Percentiles rank a stretch among this genome's conserved stretches.
phyloP scores from a whole-genome alignment of 2,797 vertebrate genomes.

The Taenioides sp. region DNA sequence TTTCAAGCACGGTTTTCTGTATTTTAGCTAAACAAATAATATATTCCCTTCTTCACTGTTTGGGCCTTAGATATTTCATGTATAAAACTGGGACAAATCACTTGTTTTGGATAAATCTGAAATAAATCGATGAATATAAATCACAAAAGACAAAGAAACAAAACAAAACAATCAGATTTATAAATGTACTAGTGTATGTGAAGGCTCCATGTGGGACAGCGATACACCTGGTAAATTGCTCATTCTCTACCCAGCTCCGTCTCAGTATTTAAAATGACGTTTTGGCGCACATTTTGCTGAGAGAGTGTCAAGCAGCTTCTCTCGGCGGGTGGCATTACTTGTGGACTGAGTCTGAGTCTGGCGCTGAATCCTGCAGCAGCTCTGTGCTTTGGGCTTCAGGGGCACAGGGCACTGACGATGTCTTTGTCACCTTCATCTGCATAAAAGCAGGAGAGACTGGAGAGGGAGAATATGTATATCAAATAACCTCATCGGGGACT shows the following conservation, averaged over 20 bases:
- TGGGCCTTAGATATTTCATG: too few species aligned
- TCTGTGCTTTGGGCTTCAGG: constrained; percentile 30
- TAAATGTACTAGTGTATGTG: background rate
- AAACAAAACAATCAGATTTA: background rate
- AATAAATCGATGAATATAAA: too few species aligned
- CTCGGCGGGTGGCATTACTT: constrained; percentile 59
- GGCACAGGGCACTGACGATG: constrained; percentile 44
- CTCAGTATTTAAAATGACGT: constrained; percentile 47
- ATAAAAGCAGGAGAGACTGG: constrained; percentile 27
- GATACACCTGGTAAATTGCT: background rate
- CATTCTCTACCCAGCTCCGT: constrained; percentile 24
- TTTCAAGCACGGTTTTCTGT: too few species aligned
- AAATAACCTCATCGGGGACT: constrained; percentile 5
- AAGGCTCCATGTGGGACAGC: background rate
- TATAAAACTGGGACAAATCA: too few species aligned
- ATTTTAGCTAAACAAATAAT: too few species aligned
- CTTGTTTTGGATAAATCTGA: too few species aligned
- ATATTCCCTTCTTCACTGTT: too few species aligned
- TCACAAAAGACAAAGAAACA: too few species aligned
- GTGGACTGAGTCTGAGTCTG: constrained; percentile 51
- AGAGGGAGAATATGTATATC: constrained; percentile 8
- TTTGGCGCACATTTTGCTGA: constrained; percentile 17
- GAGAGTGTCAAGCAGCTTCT: constrained; percentile 40
- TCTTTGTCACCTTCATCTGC: constrained; percentile 17
- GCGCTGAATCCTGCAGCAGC: constrained; percentile 22